Evolutionary conservation across 2,113 vertebrate genomes (phyloP).

Genomic region (Xerus inauris): DNA sequence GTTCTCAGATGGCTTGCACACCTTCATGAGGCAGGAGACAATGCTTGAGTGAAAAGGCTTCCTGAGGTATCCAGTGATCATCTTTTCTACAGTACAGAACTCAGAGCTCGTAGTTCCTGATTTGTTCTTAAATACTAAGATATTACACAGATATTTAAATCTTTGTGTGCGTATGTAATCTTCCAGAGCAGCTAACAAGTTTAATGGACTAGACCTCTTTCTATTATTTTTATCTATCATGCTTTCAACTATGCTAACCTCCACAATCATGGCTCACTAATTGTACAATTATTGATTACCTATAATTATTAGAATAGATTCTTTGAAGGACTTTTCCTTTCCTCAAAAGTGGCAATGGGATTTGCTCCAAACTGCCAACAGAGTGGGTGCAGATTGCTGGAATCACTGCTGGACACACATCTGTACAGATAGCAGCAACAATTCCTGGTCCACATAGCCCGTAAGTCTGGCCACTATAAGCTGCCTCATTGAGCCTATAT

Average conservation of each 20-base stretch:
- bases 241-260: not conserved
- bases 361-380: not conserved
- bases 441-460: accelerated
- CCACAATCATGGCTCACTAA: not conserved
- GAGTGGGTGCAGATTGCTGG: not conserved
- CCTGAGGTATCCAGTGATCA: not conserved
- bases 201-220: not conserved
- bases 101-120: not conserved
- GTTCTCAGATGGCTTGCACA: not conserved
- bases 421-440: not conserved
- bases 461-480: not conserved
- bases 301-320: not conserved
- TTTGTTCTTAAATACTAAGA: not conserved
- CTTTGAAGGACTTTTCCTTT: not conserved
- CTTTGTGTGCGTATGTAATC: not conserved
- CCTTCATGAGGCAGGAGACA: too few relatives aligned
- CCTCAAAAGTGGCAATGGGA: not conserved
- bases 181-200: not conserved
- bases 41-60: not conserved
- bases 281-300: not conserved
- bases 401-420: not conserved
- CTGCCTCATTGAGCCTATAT: not conserved
- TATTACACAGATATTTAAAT: not conserved
- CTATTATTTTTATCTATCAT: not conserved
- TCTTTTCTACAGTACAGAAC: not conserved